phyloP scores from a whole-genome alignment of 1,140 invertebrate genomes.

The Prorops nasuta region DNA sequence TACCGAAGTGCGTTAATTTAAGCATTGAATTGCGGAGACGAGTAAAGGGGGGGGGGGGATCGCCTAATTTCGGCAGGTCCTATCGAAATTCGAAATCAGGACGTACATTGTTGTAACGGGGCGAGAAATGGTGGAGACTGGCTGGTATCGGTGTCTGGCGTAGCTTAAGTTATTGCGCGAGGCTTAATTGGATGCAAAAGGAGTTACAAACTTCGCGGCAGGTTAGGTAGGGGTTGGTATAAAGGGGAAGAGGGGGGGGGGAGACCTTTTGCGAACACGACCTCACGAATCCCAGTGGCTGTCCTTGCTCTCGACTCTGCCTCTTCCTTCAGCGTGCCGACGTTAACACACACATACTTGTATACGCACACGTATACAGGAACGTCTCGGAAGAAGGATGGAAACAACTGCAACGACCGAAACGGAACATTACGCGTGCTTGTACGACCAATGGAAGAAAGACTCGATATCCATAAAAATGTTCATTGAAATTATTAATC shows the following conservation, averaged over 20 bases:
- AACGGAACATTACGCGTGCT: no score
- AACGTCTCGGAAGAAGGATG: neutral
- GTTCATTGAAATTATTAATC: no score
- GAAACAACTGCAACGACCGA: no score
- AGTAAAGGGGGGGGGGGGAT: neutral
- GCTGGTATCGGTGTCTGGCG: slow-evolving; percentile 21
- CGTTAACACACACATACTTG: no score
- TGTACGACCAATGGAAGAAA: no score
- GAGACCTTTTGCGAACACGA: slow-evolving; percentile 22
- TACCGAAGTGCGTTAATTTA: neutral
- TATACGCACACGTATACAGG: neutral
- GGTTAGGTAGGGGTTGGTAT: no score
- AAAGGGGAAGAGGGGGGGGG: slow-evolving; percentile 17
- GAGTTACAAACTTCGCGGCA: slow-evolving; percentile 34
- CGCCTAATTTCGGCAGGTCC: neutral
- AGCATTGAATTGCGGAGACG: neutral
- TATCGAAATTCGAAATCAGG: slow-evolving; percentile 25
- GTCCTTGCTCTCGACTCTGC: slow-evolving; percentile 4
- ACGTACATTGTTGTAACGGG: slow-evolving; percentile 18
- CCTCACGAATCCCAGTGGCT: slow-evolving; percentile 19
- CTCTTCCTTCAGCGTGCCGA: neutral
- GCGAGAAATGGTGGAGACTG: neutral
- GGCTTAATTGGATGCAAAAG: slow-evolving; percentile 40
- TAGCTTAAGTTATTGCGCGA: slow-evolving; percentile 35
- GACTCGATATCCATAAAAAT: no score